These are phyloP conservation scores for Calliopum simillimum DNA, from an alignment of 2,888 invertebrate genomes.

Conservation along the genomic window DNA sequence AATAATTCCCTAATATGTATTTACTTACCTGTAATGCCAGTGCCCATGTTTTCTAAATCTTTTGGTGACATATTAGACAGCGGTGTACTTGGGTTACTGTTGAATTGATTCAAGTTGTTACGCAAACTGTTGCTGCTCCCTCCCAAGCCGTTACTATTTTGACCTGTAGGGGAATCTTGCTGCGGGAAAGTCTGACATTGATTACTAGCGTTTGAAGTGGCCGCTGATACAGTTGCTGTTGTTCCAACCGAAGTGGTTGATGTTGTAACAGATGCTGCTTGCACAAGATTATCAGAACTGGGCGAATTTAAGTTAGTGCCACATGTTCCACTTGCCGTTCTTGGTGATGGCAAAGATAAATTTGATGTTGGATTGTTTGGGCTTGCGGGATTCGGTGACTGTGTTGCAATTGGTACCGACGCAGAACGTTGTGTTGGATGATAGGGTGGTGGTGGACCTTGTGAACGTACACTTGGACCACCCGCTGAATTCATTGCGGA, in stretches of 20 bases:
- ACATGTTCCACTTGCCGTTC: conserved; percentile 61
- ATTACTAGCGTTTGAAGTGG: conserved; percentile 22
- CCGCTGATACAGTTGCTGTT: conserved; percentile 56
- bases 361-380: conserved; percentile 79
- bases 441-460: conserved; percentile 84
- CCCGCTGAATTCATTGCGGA: conserved; percentile 47
- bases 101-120: conserved; percentile 69
- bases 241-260: conserved; percentile 62
- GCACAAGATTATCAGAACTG: conserved; percentile 69
- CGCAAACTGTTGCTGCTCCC: conserved; percentile 45
- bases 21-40: conserved; percentile 24
- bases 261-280: conserved; percentile 38
- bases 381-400: conserved; percentile 79
- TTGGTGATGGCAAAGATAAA: conserved; percentile 79
- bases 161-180: conserved; percentile 49
- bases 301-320: conserved; percentile 79
- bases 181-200: conserved; percentile 50
- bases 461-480: conserved; percentile 68
- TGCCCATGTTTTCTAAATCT: conserved; percentile 53
- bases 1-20: not conserved
- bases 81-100: conserved; percentile 79
- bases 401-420: conserved; percentile 79
- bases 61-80: conserved; percentile 74
- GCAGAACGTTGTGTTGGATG: conserved; percentile 80
- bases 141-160: conserved; percentile 40